Evolutionary conservation across 92 coral and sea anemone species (phyloP), one percentile per base, ranked within the genome.

Genomic region (Zoanthus sociatus): DNA sequence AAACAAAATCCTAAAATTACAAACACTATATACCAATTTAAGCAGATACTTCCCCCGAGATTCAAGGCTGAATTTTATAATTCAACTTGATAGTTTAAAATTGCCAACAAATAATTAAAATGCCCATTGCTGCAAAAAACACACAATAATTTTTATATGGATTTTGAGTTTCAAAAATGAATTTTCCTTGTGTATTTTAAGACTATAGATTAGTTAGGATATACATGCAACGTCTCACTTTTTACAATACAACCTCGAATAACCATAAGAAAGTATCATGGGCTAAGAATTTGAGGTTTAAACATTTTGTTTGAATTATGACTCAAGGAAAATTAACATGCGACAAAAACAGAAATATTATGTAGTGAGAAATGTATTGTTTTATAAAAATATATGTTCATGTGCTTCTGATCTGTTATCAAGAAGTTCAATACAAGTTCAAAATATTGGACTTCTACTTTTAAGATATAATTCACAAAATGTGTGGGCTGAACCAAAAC

Each of bases 401-500:
- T 17, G 20, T 11, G 15, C 66, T 60, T 15, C 6, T 60, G 4
- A 51, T 46, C 51, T 14, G 82, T 14, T 31, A 21, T 53, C 44
- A 53, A 76, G 51, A 51, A 21, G 63, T 76, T 30, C 7, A 30
- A 12, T 69, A 33, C 46, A 0, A 32, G 16, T 5, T 5, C 17
- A 30, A 55, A 73, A 77, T 54, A 11, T 77, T 69, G 74, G 11
- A 31, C 30, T 63, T 63, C 47, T 45, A 31, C 11, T 15, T 30
- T 45, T 21, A 60, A 8, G 30, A 8, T 26, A 8, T 79, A 37
- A 20, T n/a, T 9, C 30, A 66, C 51, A 1, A 14, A 63, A 66
- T 45, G 63, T 81, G 75, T 81, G 61, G 85, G 75, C 26, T 47
- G 56, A 81, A 33, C 74, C 15, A 66, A 81, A 37, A 17, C 14